Conservation (phyloP, 2,113 vertebrate genomes). For the Rhadina sibilatrix region DNA sequence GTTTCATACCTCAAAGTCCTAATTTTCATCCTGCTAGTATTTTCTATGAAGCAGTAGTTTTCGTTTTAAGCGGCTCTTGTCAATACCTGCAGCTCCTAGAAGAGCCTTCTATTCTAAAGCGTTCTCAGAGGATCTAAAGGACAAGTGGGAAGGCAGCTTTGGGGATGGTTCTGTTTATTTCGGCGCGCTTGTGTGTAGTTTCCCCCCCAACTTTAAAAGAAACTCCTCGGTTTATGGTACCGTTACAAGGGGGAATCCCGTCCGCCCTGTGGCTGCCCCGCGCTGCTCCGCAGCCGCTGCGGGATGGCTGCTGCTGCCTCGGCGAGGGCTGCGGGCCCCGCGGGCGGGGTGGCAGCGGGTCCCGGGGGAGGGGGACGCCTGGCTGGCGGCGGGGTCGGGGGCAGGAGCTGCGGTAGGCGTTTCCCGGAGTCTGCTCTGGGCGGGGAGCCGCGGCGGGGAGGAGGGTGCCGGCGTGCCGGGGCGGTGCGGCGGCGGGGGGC, state of each 20-base stretch:
- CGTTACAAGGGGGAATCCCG: not conserved
- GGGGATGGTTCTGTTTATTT: not conserved
- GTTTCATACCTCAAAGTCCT: not conserved
- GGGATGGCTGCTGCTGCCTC: not conserved
- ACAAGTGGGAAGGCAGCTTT: not conserved
- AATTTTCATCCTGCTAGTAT: not conserved
- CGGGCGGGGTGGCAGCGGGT: not conserved
- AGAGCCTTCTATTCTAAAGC: not conserved
- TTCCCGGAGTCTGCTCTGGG: not conserved
- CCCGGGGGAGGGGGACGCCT: not conserved
- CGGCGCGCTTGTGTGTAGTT: not conserved
- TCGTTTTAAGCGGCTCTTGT: not conserved
- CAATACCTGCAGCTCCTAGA: not conserved
- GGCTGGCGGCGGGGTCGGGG: not conserved
- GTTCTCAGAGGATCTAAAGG: not conserved
- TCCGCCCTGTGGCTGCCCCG: not conserved
- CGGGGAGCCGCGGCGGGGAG: not conserved
- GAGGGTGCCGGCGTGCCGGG: not conserved
- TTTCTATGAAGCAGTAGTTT: not conserved
- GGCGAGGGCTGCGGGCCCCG: not conserved
- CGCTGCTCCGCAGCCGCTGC: not conserved
- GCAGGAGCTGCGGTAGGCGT: not conserved
- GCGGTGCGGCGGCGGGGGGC: not conserved
- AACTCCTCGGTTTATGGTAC: not conserved
- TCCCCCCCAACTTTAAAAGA: not conserved